phyloP scores from a whole-genome alignment of 2,113 vertebrate genomes.

The Charina bottae region DNA sequence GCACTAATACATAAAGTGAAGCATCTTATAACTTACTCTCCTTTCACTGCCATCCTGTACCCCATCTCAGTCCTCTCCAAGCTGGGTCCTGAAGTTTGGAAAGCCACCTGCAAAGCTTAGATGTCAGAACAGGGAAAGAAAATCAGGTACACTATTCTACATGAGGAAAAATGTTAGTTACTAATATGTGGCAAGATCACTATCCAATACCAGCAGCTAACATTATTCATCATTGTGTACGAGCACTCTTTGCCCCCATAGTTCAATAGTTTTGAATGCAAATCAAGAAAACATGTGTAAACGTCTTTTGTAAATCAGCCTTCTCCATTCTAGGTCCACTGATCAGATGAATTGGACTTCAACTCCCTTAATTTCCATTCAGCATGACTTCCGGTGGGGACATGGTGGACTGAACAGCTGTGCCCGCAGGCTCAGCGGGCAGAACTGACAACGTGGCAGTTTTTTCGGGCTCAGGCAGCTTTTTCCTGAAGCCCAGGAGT shows the following conservation, averaged over 20 bases:
- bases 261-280: neutral
- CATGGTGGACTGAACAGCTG: too few species aligned
- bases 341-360: neutral
- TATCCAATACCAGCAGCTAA: neutral
- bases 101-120: neutral
- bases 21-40: neutral
- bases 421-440: too few species aligned
- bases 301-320: neutral
- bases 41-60: neutral
- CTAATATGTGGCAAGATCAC: neutral
- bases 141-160: neutral
- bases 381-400: too few species aligned
- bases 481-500: too few species aligned
- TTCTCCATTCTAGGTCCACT: neutral
- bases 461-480: too few species aligned
- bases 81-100: neutral
- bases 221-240: neutral
- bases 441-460: too few species aligned
- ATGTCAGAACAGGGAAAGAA: neutral
- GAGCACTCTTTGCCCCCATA: neutral
- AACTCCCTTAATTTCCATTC: neutral
- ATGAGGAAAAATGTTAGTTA: neutral
- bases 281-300: neutral
- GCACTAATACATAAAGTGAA: neutral
- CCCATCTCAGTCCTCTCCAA: neutral